Conservation (phyloP, 1,140 invertebrate genomes). For the Saccostrea glomerata region DNA sequence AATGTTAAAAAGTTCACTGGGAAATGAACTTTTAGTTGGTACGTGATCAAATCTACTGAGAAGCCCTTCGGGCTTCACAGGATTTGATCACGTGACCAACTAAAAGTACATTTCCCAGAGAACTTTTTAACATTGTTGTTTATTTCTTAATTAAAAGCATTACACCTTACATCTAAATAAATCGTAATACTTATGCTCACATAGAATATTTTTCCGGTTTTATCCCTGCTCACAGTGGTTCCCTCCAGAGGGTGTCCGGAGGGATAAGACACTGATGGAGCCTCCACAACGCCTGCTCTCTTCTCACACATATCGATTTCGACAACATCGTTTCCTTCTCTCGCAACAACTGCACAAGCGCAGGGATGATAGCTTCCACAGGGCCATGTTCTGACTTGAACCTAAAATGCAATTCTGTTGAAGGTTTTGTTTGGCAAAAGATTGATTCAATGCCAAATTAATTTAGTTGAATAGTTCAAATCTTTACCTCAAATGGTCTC, state of each 20-base stretch:
- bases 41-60: too few species aligned
- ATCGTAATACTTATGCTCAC: conserved; percentile 35
- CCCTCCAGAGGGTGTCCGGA: conserved; percentile 48
- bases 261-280: conserved; percentile 49
- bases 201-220: conserved; percentile 56
- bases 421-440: not conserved
- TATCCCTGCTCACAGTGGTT: conserved; percentile 54
- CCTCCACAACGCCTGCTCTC: conserved; percentile 31
- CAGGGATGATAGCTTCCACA: conserved; percentile 56
- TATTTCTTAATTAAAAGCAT: too few species aligned
- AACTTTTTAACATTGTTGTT: too few species aligned
- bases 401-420: conserved; percentile 37
- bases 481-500: conserved; percentile 42
- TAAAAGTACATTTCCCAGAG: too few species aligned
- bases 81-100: too few species aligned
- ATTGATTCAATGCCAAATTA: not conserved
- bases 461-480: too few species aligned
- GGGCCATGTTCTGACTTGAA: conserved; percentile 52
- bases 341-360: conserved; percentile 59
- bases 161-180: too few species aligned
- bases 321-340: conserved; percentile 60
- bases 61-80: too few species aligned
- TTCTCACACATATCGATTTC: conserved; percentile 59
- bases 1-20: too few species aligned
- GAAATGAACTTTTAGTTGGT: too few species aligned